Evolutionary conservation across 2,797 vertebrate species (phyloP).

Genomic region (Micrastur ruficollis): DNA sequence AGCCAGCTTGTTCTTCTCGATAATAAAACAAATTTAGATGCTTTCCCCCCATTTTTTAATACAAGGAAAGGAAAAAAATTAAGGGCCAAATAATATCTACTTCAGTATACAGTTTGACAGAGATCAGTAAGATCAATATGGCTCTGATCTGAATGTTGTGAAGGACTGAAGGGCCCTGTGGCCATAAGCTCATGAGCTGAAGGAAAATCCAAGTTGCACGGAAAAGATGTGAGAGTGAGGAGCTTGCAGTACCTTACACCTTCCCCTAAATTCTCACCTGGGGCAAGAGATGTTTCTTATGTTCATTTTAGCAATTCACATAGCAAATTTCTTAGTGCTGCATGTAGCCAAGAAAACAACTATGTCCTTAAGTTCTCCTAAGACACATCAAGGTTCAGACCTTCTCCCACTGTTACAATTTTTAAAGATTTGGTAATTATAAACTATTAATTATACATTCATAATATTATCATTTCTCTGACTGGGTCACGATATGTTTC

Average conservation of each 20-base stretch:
- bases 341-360: not conserved
- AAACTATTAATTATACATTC: not conserved
- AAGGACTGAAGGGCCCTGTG: not conserved
- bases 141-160: not conserved
- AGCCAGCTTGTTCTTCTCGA: not conserved
- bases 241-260: not conserved
- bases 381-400: not conserved
- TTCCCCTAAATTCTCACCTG: not conserved
- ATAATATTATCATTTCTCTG: not conserved
- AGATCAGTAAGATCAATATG: not conserved
- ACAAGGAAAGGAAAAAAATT: not conserved
- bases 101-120: not conserved
- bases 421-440: not conserved
- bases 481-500: not conserved
- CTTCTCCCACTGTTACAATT: not conserved
- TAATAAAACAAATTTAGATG: not conserved
- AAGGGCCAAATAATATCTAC: not conserved
- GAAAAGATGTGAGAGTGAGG: not conserved
- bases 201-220: not conserved
- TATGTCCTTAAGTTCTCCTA: not conserved
- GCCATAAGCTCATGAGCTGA: not conserved
- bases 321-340: not conserved
- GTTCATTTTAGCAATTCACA: not conserved
- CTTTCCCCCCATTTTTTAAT: not conserved
- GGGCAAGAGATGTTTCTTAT: not conserved